Percentiles rank a stretch among this genome's conserved stretches.
These are phyloP conservation scores for Aphrophora alni DNA, from an alignment of 2,888 invertebrate genomes.

Conservation along the genomic window DNA sequence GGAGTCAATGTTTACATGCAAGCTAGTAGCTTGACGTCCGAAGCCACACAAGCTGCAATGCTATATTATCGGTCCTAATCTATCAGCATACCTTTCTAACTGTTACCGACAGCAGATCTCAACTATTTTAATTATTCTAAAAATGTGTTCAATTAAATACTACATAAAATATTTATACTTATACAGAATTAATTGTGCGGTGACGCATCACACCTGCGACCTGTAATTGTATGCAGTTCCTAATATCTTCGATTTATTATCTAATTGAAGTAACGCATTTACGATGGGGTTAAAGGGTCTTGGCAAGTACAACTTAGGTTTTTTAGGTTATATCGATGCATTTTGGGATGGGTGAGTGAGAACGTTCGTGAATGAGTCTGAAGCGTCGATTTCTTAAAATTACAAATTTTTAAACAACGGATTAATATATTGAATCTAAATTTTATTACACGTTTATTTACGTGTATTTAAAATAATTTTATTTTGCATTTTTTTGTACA, in stretches of 20 bases:
- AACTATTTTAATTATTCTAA: background rate
- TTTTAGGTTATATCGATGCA: too few relatives aligned
- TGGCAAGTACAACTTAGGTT: too few relatives aligned
- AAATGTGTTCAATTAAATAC: background rate
- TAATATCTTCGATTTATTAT: background rate
- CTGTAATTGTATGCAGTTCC: background rate
- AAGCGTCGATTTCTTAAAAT: too few relatives aligned
- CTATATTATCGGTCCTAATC: background rate
- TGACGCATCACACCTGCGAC: background rate
- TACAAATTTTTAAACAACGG: too few relatives aligned
- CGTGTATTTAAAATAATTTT: too few relatives aligned
- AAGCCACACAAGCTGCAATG: background rate
- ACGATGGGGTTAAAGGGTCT: too few relatives aligned
- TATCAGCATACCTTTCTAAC: background rate
- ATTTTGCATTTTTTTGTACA: too few relatives aligned
- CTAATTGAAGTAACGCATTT: too few relatives aligned
- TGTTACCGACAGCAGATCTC: background rate
- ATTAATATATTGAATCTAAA: too few relatives aligned
- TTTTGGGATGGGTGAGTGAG: too few relatives aligned
- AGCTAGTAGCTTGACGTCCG: background rate
- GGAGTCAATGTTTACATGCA: background rate
- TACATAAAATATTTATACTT: background rate
- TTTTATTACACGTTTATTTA: too few relatives aligned
- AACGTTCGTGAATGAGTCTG: too few relatives aligned
- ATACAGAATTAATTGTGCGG: background rate